These are phyloP conservation scores for Aphelocoma coerulescens DNA, from an alignment of 2,113 vertebrate genomes.

Conservation along the genomic window DNA sequence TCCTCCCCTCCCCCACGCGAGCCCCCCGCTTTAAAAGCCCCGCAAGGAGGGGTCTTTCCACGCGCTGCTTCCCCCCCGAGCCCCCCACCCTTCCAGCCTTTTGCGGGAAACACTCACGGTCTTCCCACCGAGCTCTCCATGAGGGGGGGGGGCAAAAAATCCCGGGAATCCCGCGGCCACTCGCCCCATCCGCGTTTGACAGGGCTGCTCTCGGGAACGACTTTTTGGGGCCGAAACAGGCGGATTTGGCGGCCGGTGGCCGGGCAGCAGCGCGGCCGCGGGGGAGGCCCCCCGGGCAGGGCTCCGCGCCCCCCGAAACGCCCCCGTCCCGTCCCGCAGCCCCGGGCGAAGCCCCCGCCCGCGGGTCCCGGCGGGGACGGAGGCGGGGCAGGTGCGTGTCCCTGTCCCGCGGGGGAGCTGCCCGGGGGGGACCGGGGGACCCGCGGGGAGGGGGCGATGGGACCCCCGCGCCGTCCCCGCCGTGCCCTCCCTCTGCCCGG, in stretches of 20 bases:
- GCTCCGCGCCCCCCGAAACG: not conserved
- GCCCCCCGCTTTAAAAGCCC: not conserved
- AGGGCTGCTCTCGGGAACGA: not conserved
- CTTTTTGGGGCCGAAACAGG: not conserved
- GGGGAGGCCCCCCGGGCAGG: not conserved
- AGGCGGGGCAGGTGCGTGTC: not conserved
- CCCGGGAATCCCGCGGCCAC: not conserved
- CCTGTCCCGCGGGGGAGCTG: not conserved
- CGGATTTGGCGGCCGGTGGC: not conserved
- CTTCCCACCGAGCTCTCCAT: not conserved
- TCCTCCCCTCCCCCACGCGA: no score
- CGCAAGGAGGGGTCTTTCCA: not conserved
- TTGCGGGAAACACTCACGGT: not conserved
- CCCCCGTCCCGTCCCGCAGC: fast-evolving
- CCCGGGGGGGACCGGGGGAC: no score
- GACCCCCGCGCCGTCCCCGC: not conserved
- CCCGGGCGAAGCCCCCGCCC: no score
- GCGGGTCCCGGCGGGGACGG: not conserved
- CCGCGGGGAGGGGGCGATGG: no score
- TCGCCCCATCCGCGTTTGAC: not conserved
- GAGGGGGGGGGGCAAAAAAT: fast-evolving
- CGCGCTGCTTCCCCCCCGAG: not conserved
- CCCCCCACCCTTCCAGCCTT: no score
- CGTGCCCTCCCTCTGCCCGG: not conserved
- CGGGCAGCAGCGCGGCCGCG: not conserved